Base-by-base conservation (phyloP, 1,140 invertebrate genomes). In the Drosophila auraria region DNA sequence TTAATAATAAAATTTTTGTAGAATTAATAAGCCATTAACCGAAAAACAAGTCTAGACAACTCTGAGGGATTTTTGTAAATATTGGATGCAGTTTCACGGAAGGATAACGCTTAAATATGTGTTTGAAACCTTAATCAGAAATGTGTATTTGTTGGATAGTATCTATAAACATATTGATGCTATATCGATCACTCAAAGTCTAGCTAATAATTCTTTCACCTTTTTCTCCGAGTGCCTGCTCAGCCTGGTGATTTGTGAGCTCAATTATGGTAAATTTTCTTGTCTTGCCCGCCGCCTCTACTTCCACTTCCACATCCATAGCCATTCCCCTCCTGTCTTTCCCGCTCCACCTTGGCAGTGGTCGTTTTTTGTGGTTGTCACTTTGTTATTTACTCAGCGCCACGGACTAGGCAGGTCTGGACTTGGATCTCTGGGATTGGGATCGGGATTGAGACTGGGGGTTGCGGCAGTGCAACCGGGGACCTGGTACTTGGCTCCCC, bases 341-440 rank as follows among this genome's bases (percentile, higher is more conserved):
- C 57, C 45, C 65, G 50, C 53, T 45, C 68, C 84, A 73, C 75
- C 81, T 77, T 79, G 81, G 73, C 64, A 74, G 78, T 76, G 86
- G 86, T 90, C 87, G 78, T 86, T 90, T 90, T 90, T 90, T 90
- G 86, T 90, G 86, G 86, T 90, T 90, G 86, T 90, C 86, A 90
- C 79, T 90, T 90, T 90, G 82, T 90, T 90, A 90, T 90, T 90
- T 90, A 90, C 86, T 90, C 86, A 90, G 79, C 82, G 86, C 86
- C 87, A 90, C 72, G 86, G 68, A 78, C 66, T 62, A 53, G 71
- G 76, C 66, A 53, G 65, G 76, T 82, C 74, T 80, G 82, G 80
- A 83, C 80, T 47, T 65, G 63, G 68, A 64, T 78, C 57, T 54
- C 65, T 57, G 47, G 57, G 61, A 76, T 68, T 60, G 59, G 70